Base-by-base conservation (phyloP, 2,113 vertebrate species). In the Mustela lutreola region DNA sequence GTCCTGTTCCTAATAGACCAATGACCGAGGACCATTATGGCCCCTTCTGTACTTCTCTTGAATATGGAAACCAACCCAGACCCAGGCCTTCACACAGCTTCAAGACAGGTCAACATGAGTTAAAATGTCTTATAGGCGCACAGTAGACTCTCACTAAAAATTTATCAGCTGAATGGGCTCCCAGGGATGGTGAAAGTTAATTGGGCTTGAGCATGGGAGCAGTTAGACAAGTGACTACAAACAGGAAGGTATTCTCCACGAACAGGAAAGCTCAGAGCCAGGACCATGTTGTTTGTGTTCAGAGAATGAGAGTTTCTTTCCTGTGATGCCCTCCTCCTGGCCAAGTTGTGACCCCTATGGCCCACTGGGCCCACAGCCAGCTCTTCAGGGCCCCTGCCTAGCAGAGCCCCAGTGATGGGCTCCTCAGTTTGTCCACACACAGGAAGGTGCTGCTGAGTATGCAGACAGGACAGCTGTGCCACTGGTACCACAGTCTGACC, bases 361-460 rank as follows among this genome's bases (percentile, higher is more conserved):
- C 24, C 0, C 99, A 99, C 83, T 98, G 98, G 95, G 98, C 98
- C 76, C 99, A 99, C n/a, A 99, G 98, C 65, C 16, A 81, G 0
- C 98, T 99, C 80, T 99, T 99, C 79, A 99, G 99, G 98, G 99
- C 99, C 95, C 99, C 99, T 0, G 99, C 99, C 53, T 99, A 99
- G 97, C 99, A 97, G 82, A 95, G 99, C 98, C 97, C 98, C 98
- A 99, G 99, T 62, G 89, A 67, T 24, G 99, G 99, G 26, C 99
- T 99, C 26, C 98, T 99, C 93, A 99, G 99, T 33, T 95, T 99
- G 56, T 98, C 98, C 97, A 97, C 98, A 21, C 98, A 97, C 82
- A 98, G 99, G 97, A 99, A 98, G 10, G 97, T 99, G 11, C 96
- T 99, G 84, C 96, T 99, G 95, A 99, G 98, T 99, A 99, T 76